Evolutionary conservation across 1,140 invertebrate species (phyloP).

Genomic region (Cydia splendana): DNA sequence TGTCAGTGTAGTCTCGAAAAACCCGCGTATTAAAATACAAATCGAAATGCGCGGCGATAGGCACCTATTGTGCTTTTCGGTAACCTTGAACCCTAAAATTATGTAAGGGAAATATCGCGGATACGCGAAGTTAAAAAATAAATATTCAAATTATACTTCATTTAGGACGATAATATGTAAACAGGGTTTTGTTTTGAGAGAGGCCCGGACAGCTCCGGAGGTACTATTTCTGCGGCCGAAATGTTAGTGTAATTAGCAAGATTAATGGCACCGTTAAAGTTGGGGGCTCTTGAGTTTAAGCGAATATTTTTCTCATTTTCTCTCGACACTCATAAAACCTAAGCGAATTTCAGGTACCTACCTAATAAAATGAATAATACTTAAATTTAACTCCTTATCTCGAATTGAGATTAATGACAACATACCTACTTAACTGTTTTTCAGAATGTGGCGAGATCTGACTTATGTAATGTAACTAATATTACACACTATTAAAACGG

Average conservation of each 20-base stretch:
- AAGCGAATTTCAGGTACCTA: background rate
- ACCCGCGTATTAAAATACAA: background rate
- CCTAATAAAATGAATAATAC: background rate
- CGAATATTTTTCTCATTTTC: slow-evolving; percentile 25
- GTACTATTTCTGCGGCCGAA: slow-evolving; percentile 34
- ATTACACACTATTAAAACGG: too few relatives aligned
- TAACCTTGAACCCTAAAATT: background rate
- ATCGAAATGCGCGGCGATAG: background rate
- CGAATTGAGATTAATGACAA: too few relatives aligned
- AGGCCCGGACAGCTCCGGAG: slow-evolving; percentile 3
- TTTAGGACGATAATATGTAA: background rate
- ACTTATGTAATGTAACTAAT: too few relatives aligned
- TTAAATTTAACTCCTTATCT: background rate
- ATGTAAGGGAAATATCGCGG: background rate
- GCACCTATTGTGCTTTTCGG: background rate
- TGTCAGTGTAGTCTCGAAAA: background rate
- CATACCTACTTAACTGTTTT: too few relatives aligned
- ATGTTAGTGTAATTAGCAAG: slow-evolving; percentile 45
- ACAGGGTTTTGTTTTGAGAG: background rate
- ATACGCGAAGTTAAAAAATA: background rate
- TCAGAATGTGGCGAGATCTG: too few relatives aligned
- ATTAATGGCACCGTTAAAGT: slow-evolving; percentile 37
- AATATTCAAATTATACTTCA: background rate
- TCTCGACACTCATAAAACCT: slow-evolving; percentile 5
- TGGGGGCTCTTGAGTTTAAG: slow-evolving; percentile 27